Evolutionary conservation across 2,113 vertebrate genomes (phyloP), one percentile per base, ranked within the genome.

Genomic region (Heliornis fulica): DNA sequence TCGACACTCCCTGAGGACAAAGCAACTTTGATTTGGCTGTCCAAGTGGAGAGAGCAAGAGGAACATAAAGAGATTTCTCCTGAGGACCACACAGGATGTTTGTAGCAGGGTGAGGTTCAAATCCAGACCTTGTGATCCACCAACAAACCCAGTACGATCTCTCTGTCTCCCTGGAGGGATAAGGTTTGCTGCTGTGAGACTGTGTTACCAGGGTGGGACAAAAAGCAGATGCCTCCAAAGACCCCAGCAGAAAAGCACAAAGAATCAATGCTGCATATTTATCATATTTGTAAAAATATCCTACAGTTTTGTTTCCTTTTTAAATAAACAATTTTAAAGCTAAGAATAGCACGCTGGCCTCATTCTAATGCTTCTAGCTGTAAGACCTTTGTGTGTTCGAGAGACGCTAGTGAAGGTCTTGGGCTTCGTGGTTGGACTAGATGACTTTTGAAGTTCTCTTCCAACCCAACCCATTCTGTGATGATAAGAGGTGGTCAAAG

Each of bases 111-210:
- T 38, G 22, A 8, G 26, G 59, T 65, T 69, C 1, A 0, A 66
- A 50, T 64, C 21, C 50, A 75, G 63, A 70, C 31, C 26, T 41
- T 36, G 41, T 41, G 40, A 65, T 21, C 25, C 25, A 29, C 75
- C 50, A 69, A 0, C 25, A 48, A 60, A 32, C 60, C 22, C 25
- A 31, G 19, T 6, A 2, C 1, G 0, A 71, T 20, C 13, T 20
- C 8, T 51, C 56, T 74, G 41, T 26, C 38, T 50, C 26, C 19
- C 15, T 53, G 31, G 34, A 38, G 25, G 16, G 9, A 19, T 43
- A 68, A 59, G 34, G 25, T 68, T 72, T 61, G n/a, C 40, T 43
- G 38, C 41, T 40, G 15, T 45, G 45, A 83, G 48, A 31, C 17
- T 50, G 28, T 3, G 2, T 32, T 68, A 71, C 13, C 41, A 57